These are phyloP conservation scores for Aspidiotus destructor DNA, from an alignment of 2,888 invertebrate genomes.

Conservation along the genomic window DNA sequence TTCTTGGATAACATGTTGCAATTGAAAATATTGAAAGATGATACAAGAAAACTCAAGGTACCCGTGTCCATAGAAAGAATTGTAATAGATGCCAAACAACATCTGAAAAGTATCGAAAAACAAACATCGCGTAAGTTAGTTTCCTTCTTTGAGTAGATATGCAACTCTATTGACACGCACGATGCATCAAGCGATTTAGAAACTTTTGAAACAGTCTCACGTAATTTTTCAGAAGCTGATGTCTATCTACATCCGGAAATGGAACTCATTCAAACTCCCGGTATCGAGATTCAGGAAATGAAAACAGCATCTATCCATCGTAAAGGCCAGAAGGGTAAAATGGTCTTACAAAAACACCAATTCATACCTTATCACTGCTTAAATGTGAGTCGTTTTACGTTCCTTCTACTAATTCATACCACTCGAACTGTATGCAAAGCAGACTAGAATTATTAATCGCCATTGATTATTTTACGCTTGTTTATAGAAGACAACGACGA, in stretches of 20 bases:
- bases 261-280: conserved; percentile 53
- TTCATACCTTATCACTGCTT: conserved; percentile 54
- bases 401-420: too few species aligned
- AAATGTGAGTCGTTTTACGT: conserved; percentile 22
- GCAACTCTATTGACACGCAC: too few species aligned
- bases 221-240: conserved; percentile 41
- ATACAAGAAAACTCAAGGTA: conserved; percentile 58
- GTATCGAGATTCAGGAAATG: conserved; percentile 66
- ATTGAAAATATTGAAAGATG: conserved; percentile 57
- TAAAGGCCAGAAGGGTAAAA: conserved; percentile 57
- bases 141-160: too few species aligned
- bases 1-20: conserved; percentile 86
- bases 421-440: too few species aligned
- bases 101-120: conserved; percentile 1
- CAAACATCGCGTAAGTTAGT: background rate
- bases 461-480: too few species aligned
- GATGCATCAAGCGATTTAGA: too few species aligned
- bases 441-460: too few species aligned
- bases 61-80: conserved; percentile 65
- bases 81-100: conserved; percentile 52
- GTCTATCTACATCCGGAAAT: conserved; percentile 43
- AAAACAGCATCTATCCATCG: conserved; percentile 64
- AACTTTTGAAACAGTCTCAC: background rate
- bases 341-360: conserved; percentile 63
- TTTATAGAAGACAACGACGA: too few species aligned